These are phyloP conservation scores for Meandrina meandrites DNA, from an alignment of 92 coral and sea anemone species.

Conservation along the genomic window DNA sequence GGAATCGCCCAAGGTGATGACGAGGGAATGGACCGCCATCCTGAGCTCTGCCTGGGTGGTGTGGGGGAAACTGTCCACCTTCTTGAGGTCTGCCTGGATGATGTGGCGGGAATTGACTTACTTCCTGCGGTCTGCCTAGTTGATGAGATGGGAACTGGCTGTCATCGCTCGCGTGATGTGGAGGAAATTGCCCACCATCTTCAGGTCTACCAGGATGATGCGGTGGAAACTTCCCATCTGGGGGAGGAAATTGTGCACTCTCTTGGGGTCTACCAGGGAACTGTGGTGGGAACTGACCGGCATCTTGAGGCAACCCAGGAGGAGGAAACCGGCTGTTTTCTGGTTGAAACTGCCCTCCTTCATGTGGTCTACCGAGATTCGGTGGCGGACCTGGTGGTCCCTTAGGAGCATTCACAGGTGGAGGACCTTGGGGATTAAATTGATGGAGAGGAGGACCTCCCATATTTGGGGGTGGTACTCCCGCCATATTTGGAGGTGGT, in stretches of 20 bases:
- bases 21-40: slow-evolving; percentile 50
- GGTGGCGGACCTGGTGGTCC: slow-evolving; percentile 35
- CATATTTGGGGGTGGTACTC: slow-evolving; percentile 62
- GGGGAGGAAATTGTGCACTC: slow-evolving; percentile 36
- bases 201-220: slow-evolving; percentile 27
- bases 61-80: slow-evolving; percentile 36
- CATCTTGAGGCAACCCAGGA: slow-evolving; percentile 32
- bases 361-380: slow-evolving; percentile 50
- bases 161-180: slow-evolving; percentile 48
- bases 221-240: slow-evolving; percentile 43
- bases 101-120: slow-evolving; percentile 41
- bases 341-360: slow-evolving; percentile 55
- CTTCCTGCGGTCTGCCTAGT: slow-evolving; percentile 45
- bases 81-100: slow-evolving; percentile 32
- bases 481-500: slow-evolving; percentile 52
- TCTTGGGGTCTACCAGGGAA: slow-evolving; percentile 43
- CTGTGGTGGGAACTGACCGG: slow-evolving; percentile 50
- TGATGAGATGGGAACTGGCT: slow-evolving; percentile 48
- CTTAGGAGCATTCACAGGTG: slow-evolving; percentile 7
- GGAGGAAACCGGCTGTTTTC: slow-evolving; percentile 42
- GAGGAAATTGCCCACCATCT: slow-evolving; percentile 42
- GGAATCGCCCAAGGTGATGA: slow-evolving; percentile 62
- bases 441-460: slow-evolving; percentile 70
- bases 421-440: slow-evolving; percentile 31
- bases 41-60: slow-evolving; percentile 46